Base-by-base conservation (phyloP, 1,140 invertebrate species). In the Drosophila leontia region DNA sequence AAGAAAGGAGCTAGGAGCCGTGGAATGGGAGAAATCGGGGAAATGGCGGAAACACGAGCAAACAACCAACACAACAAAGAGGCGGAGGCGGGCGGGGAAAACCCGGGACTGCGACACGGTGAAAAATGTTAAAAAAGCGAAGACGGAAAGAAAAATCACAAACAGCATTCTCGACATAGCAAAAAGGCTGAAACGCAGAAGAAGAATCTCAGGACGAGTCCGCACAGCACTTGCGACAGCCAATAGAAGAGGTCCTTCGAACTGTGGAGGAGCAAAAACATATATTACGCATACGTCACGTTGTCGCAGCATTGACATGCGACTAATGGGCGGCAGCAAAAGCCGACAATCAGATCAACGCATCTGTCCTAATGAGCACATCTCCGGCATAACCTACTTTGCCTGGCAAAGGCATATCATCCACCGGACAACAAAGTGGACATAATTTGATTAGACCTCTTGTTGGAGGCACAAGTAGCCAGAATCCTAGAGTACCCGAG, bases 161-260 rank as follows among this genome's bases (percentile, higher is more conserved):
- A 88, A 84, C 84, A 88, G 82, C 80, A 88, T 88, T 90, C 85
- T 78, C 8, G 45, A 39, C 80, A 84, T 80, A 65, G 61, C 80
- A 60, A 80, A 60, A 77, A 58, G 50, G 51, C 50, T 35, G 50
- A 56, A 58, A 39, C 56, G 56, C 45, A 48, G 47, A 32, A 69
- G 39, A 45, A 53, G 44, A 72, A 42, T 71, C 37, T 70, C 67
- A 11, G 44, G 35, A 17, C 48, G 26, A 19, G 65, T 59, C 51
- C 29, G 41, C 34, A 26, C 39, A 32, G 70, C 42, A 44, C 55
- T 39, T 35, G 13, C 23, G 23, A n/a, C 37, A 50, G 53, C 69
- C 67, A 72, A 72, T 71, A 50, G 29, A 72, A 23, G 51, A 26
- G 35, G 19, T 15, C 29, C 44, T 59, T 42, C 53, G 37, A 76